Percentiles rank a stretch among this genome's conserved stretches.
Evolutionary conservation across 2,888 invertebrate genomes (phyloP).

Genomic region (Heterodera filipjevi): DNA sequence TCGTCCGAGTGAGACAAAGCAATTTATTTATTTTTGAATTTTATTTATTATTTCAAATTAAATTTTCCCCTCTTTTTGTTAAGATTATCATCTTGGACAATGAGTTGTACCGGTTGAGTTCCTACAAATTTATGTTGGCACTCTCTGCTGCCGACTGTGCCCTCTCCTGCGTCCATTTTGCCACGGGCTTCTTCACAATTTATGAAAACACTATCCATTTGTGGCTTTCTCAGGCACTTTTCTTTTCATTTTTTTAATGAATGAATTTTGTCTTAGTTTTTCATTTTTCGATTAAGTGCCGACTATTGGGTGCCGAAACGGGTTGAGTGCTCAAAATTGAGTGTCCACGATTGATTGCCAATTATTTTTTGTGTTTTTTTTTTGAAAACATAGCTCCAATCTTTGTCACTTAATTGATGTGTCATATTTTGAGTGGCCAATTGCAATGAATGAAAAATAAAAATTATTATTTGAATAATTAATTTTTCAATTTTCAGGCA

Average conservation of each 20-base stretch:
- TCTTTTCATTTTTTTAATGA: neutral
- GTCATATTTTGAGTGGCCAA: too few species aligned
- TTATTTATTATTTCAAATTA: neutral
- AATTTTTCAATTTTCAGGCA: constrained; percentile 33
- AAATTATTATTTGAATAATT: neutral
- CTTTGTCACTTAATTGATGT: too few species aligned
- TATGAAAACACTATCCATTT: constrained; percentile 34
- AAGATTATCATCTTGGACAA: constrained; percentile 52
- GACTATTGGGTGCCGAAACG: too few species aligned
- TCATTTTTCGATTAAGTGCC: too few species aligned
- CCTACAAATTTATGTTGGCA: constrained; percentile 56
- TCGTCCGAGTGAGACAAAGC: neutral
- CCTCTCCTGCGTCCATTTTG: constrained; percentile 52
- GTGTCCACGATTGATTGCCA: too few species aligned
- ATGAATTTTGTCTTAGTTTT: too few species aligned
- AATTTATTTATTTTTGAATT: neutral
- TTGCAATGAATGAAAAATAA: too few species aligned
- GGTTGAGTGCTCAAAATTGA: too few species aligned
- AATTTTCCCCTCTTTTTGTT: too few species aligned
- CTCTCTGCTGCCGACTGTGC: constrained; percentile 52
- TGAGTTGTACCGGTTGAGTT: constrained; percentile 48
- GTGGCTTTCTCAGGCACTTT: neutral
- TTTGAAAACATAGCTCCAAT: too few species aligned
- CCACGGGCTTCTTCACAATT: constrained; percentile 55
- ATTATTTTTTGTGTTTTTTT: too few species aligned